Evolutionary conservation across 2,888 invertebrate genomes (phyloP), one percentile per base, ranked within the genome.

Genomic region (Oscheius onirici): DNA sequence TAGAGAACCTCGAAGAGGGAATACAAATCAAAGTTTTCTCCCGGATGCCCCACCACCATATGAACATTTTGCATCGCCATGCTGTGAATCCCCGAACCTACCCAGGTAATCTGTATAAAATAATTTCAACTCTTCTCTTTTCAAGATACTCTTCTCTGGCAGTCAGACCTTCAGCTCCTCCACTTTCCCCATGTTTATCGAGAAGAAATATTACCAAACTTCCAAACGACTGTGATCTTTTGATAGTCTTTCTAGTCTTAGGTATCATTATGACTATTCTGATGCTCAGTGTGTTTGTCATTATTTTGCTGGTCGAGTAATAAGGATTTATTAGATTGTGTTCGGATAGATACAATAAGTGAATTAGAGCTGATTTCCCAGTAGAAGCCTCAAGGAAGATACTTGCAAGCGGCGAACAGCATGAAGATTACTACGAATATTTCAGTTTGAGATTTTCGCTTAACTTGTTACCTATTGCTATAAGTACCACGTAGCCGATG

Each of bases 371-470:
- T 34, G 13, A 40, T 40, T 13, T 58, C 41, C 43, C 46, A 17
- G n/a, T 8, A 55, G 10, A 34, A 11, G 10, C 40, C 17, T 77
- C 55, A 81, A 51, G 81, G 75, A 28, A 81, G 70, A 68, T 81
- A 81, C 52, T 81, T 81, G 61, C 79, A 78, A 8, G 81, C 81
- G 17, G 79, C 81, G 72, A 81, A 81, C 41, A 79, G 70, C 15
- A 81, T 61, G 74, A 81, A 81, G 46, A 81, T 79, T 34, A 81
- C 78, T 46, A 81, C n/a, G n/a, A n/a, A n/a, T n/a, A n/a, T n/a
- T n/a, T n/a, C n/a, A n/a, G n/a, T n/a, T n/a, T n/a, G n/a, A n/a
- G n/a, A n/a, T n/a, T n/a, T n/a, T n/a, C n/a, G n/a, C n/a, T n/a
- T n/a, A n/a, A n/a, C n/a, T n/a, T n/a, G n/a, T n/a, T n/a, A n/a